Percentiles rank a stretch among this genome's conserved stretches.
Evolutionary conservation across 2,113 vertebrate species (phyloP).

Genomic region (Burhinus oedicnemus): DNA sequence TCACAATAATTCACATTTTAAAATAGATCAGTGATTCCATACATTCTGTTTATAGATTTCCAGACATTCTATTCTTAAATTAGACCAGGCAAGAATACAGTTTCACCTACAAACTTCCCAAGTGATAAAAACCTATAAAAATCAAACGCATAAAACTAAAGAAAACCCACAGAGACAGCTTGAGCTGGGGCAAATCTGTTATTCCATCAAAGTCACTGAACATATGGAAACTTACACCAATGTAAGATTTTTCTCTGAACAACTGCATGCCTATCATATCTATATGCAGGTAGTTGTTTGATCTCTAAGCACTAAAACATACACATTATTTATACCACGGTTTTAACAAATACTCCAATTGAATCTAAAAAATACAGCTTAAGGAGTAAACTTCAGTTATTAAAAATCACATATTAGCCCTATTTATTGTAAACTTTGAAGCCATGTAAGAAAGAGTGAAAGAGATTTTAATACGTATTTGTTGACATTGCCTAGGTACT

Average conservation of each 20-base stretch:
- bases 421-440: background rate
- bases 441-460: background rate
- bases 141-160: fast-evolving
- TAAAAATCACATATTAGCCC: background rate
- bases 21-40: background rate
- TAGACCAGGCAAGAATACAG: background rate
- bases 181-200: background rate
- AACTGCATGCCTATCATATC: background rate
- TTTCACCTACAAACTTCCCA: background rate
- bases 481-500: background rate
- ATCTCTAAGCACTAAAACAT: background rate
- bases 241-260: background rate
- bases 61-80: background rate
- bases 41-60: background rate
- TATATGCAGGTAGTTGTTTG: background rate
- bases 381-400: background rate
- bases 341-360: background rate
- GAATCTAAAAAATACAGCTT: background rate
- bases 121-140: background rate
- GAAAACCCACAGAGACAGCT: background rate
- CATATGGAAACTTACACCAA: background rate
- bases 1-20: background rate
- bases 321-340: fast-evolving
- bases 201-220: background rate
- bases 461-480: background rate